Percentiles rank a stretch among this genome's conserved stretches.
Evolutionary conservation across 2,797 vertebrate genomes (phyloP).

Genomic region (Numenius phaeopus): DNA sequence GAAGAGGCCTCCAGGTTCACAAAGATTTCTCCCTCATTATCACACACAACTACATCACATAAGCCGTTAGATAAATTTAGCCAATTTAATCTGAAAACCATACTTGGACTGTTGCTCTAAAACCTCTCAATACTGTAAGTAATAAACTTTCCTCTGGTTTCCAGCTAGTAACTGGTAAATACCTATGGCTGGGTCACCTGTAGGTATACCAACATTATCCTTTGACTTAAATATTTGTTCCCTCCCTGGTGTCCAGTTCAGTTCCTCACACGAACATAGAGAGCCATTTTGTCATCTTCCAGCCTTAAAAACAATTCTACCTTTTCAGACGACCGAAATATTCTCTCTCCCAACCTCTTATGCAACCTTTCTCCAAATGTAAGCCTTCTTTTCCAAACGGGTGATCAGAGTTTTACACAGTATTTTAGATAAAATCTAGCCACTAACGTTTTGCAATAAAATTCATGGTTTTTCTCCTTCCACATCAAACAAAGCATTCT

Average conservation of each 20-base stretch:
- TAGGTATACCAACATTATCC: not conserved
- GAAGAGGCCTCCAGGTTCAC: not conserved
- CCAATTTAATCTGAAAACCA: not conserved
- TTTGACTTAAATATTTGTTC: not conserved
- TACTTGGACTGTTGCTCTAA: not conserved
- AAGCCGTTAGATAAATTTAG: not conserved
- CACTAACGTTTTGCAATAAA: not conserved
- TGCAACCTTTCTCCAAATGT: not conserved
- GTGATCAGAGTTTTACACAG: not conserved
- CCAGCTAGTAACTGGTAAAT: not conserved
- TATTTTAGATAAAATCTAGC: not conserved
- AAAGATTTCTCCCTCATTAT: not conserved
- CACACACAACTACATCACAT: not conserved
- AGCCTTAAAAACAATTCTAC: not conserved
- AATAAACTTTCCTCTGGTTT: not conserved
- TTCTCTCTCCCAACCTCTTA: not conserved
- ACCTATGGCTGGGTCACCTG: not conserved
- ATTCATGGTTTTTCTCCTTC: not conserved
- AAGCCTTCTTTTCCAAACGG: not conserved
- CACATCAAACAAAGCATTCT: not conserved
- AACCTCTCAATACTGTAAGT: not conserved
- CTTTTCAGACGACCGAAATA: not conserved
- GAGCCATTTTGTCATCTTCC: not conserved
- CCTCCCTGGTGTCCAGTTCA: not conserved
- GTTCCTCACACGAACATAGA: not conserved